Percentiles rank a stretch among this genome's conserved stretches.
Conservation (phyloP, 2,888 invertebrate species). For the Piscicola geometra region DNA sequence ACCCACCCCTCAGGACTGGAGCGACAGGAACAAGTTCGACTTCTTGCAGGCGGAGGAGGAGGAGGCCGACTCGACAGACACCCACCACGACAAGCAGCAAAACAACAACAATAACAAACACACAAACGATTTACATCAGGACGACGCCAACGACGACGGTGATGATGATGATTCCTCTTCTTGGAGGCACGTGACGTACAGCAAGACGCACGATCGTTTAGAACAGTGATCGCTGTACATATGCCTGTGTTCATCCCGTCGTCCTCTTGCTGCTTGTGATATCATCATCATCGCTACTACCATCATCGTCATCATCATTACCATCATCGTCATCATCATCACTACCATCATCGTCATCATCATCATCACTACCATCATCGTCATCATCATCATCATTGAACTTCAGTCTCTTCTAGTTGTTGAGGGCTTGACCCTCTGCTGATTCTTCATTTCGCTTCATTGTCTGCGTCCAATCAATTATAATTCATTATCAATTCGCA, state of each 20-base stretch:
- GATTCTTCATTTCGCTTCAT: too few species aligned
- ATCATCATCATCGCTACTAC: too few species aligned
- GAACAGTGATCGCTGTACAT: constrained; percentile 14
- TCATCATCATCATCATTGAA: too few species aligned
- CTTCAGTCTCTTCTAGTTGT: too few species aligned
- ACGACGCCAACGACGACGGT: not conserved
- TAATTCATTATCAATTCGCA: too few species aligned
- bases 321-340: too few species aligned
- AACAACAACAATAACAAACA: not conserved
- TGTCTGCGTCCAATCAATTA: too few species aligned
- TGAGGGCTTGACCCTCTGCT: too few species aligned
- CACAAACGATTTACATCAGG: not conserved
- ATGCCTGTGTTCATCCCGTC: not conserved
- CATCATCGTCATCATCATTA: too few species aligned
- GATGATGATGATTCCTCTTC: not conserved
- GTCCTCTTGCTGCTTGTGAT: not conserved
- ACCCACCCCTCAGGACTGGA: not conserved
- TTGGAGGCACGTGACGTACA: not conserved
- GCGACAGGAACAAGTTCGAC: constrained; percentile 6
- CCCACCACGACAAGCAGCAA: not conserved
- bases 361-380: too few species aligned
- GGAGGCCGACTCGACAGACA: not conserved
- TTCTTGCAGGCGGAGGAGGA: not conserved
- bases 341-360: too few species aligned
- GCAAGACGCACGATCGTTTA: not conserved